Evolutionary conservation across 2,113 vertebrate genomes (phyloP).

Genomic region (Sceloporus undulatus): DNA sequence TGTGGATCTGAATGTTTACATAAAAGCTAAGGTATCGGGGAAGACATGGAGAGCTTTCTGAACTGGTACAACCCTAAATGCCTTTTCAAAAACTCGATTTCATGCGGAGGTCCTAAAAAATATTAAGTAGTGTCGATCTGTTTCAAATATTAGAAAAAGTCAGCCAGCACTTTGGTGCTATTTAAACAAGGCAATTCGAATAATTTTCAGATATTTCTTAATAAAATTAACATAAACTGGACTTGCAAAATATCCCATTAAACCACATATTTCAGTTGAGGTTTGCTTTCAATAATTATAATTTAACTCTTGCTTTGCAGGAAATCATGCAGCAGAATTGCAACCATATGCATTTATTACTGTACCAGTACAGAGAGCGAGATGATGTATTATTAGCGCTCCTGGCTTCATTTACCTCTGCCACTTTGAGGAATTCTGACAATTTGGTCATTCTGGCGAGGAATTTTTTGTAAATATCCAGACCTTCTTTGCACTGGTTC

Average conservation of each 20-base stretch:
- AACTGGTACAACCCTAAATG: constrained; percentile 30
- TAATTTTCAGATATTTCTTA: not conserved
- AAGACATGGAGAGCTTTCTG: constrained; percentile 44
- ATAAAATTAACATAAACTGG: constrained; percentile 20
- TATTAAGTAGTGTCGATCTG: not conserved
- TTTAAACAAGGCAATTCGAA: constrained; percentile 34
- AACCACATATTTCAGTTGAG: not conserved
- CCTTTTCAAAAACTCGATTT: constrained; percentile 9
- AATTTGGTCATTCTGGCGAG: constrained; percentile 79
- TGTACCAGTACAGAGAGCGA: constrained; percentile 57
- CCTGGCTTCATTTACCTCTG: constrained; percentile 72
- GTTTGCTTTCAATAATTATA: constrained; percentile 3
- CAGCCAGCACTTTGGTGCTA: constrained; percentile 29
- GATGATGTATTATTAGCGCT: constrained; percentile 20
- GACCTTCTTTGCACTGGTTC: constrained; percentile 82
- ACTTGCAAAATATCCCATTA: constrained; percentile 9
- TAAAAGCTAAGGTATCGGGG: constrained; percentile 41
- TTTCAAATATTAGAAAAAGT: not conserved
- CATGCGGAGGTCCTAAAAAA: not conserved
- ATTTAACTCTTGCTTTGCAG: not conserved
- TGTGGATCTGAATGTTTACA: constrained; percentile 46
- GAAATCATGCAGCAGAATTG: not conserved
- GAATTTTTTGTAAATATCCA: constrained; percentile 86
- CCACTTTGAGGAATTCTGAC: constrained; percentile 81
- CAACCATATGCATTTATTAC: constrained; percentile 24